Base-by-base conservation (phyloP, 2,113 vertebrate genomes). In the Odontophorus gujanensis region DNA sequence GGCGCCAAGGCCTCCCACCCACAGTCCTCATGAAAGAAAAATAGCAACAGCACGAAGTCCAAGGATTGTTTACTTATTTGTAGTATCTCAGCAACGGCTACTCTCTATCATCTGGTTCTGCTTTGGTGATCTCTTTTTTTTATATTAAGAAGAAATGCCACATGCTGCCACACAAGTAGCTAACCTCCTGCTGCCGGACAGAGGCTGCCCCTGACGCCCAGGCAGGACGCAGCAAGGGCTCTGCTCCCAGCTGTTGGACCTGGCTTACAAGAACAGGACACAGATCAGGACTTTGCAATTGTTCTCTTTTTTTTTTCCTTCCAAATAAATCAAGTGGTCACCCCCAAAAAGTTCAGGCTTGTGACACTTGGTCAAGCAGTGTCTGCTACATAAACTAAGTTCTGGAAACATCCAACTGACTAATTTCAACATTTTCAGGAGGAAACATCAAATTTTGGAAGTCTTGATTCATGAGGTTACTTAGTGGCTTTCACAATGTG, bases 21-120 rank as follows among this genome's bases (percentile, higher is more conserved):
- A 87, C 80, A 92, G 65, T 93, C 91, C 88, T 96, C 95, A 93
- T 96, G 96, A 97, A 92, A 94, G 93, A 89, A 92, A 96, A 97
- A 95, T 84, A 96, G 93, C 87, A 96, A 85, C 78, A 89, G 73
- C 78, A 87, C 78, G 97, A 92, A 92, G 73, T 59, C 84, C 84
- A 96, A 93, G 80, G 93, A 95, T 94, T 97, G 96, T 98, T 97
- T 98, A 92, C 95, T 93, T 90, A 87, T 96, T 96, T 92, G 97
- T 92, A 94, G 96, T 95, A 97, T 97, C 97, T 97, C 97, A 95
- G 96, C 97, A 97, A 97, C 96, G 61, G 93, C 65, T 87, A 92
- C 94, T 97, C 90, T 93, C 89, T 92, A 93, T 97, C 98, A 98
- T 98, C 97, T 98, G 98, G 79, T 98, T 98, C 95, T 89, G 95